These are phyloP conservation scores for Hydrotaea diabolus DNA, from an alignment of 2,888 invertebrate species.

Conservation along the genomic window DNA sequence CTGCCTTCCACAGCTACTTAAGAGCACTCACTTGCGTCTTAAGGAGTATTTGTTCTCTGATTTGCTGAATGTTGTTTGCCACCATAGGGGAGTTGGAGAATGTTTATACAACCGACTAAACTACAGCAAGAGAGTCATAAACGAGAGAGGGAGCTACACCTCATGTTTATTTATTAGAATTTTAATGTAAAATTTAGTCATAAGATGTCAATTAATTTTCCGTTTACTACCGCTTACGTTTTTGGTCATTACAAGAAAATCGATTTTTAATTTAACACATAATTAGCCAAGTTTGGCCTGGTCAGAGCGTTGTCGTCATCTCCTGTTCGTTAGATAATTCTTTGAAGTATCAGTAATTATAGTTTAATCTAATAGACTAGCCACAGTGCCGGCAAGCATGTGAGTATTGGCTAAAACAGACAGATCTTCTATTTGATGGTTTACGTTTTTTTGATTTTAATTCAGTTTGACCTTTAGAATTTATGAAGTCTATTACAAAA, in stretches of 20 bases:
- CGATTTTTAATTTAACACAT: constrained; percentile 67
- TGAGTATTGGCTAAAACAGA: not conserved
- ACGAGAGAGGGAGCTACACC: not conserved
- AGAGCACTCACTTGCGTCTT: not conserved
- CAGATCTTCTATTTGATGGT: too few relatives aligned
- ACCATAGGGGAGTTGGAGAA: not conserved
- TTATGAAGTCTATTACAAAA: too few relatives aligned
- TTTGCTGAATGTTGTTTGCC: not conserved
- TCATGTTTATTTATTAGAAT: constrained; percentile 65
- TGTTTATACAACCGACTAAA: too few relatives aligned
- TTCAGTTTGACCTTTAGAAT: too few relatives aligned
- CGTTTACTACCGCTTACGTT: constrained; percentile 40
- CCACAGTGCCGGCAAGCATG: not conserved
- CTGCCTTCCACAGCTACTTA: too few relatives aligned
- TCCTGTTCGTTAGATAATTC: not conserved
- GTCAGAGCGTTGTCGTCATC: not conserved
- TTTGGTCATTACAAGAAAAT: constrained; percentile 67
- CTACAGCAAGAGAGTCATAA: not conserved
- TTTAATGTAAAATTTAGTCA: constrained; percentile 66
- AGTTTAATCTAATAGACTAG: constrained; percentile 11
- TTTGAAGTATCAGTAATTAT: not conserved
- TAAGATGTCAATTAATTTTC: constrained; percentile 66
- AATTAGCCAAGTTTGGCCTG: constrained; percentile 63
- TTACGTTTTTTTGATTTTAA: too few relatives aligned
- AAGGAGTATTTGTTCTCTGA: not conserved